phyloP scores from a whole-genome alignment of 2,888 invertebrate genomes.

The Trichopoda pennipes region DNA sequence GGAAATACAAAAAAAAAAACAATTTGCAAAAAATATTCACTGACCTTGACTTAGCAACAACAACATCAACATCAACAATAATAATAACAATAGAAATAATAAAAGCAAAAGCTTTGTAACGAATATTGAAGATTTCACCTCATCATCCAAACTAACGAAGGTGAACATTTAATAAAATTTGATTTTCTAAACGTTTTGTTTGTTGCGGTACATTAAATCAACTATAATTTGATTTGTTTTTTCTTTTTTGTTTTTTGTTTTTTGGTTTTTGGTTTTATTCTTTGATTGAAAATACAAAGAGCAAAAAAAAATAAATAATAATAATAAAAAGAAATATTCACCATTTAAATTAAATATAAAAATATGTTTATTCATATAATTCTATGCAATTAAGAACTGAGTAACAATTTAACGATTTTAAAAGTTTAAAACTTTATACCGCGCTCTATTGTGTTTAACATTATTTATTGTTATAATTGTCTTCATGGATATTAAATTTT shows the following conservation, averaged over 20 bases:
- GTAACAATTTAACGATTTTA: conserved; percentile 32
- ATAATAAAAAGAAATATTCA: neutral
- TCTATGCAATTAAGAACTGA: conserved; percentile 34
- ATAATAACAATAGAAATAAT: too few species aligned
- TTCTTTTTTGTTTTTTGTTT: conserved; percentile 10
- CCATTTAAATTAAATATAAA: conserved; percentile 23
- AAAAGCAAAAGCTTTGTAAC: conserved; percentile 12
- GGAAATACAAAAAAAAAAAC: conserved; percentile 23
- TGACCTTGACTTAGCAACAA: conserved; percentile 63
- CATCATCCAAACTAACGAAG: conserved; percentile 80
- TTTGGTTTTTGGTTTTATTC: neutral
- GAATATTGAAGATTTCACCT: conserved; percentile 78
- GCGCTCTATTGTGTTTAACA: conserved; percentile 6
- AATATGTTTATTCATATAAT: conserved; percentile 2
- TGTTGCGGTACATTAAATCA: conserved; percentile 68
- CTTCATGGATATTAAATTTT: conserved; percentile 19
- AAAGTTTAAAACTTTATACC: conserved; percentile 1
- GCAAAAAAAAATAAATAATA: too few species aligned
- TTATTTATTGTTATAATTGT: conserved; percentile 26
- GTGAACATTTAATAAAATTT: conserved; percentile 73
- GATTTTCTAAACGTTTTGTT: conserved; percentile 60
- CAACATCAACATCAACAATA: too few species aligned
- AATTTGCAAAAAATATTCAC: conserved; percentile 41
- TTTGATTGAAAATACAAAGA: too few species aligned
- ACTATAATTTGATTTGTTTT: conserved; percentile 57